Percentiles rank a stretch among this genome's conserved stretches.
These are phyloP conservation scores for Tortricodes alternella DNA, from an alignment of 2,888 invertebrate species.

Conservation along the genomic window DNA sequence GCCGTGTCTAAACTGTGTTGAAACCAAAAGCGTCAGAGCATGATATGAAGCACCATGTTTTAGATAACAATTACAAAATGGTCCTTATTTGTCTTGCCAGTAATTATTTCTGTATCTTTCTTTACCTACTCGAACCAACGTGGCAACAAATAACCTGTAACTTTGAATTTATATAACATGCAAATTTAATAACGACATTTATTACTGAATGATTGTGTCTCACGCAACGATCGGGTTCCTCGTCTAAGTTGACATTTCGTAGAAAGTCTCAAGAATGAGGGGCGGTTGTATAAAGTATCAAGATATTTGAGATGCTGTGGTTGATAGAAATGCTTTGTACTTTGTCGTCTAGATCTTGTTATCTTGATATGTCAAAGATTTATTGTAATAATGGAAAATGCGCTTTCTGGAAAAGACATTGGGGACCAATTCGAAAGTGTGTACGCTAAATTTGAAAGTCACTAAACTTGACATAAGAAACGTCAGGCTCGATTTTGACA, in stretches of 20 bases:
- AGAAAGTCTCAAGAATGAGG: slow-evolving; percentile 30
- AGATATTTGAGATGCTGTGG: slow-evolving; percentile 39
- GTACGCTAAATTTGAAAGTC: too few relatives aligned
- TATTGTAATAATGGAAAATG: neutral
- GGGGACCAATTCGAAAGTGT: too few relatives aligned
- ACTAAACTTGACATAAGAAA: too few relatives aligned
- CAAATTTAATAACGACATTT: slow-evolving; percentile 15
- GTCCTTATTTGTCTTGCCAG: too few relatives aligned
- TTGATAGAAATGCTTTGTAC: slow-evolving; percentile 40
- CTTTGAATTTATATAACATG: slow-evolving; percentile 6
- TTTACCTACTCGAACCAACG: too few relatives aligned
- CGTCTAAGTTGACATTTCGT: neutral
- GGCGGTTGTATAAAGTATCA: slow-evolving; percentile 32
- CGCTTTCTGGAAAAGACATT: neutral
- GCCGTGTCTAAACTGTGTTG: neutral
- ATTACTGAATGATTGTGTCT: neutral
- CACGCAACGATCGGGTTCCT: slow-evolving; percentile 1
- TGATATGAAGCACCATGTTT: neutral
- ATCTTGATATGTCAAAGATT: neutral
- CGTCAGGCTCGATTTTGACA: too few relatives aligned
- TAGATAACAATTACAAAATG: neutral
- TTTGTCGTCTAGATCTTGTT: slow-evolving; percentile 4
- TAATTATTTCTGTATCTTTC: too few relatives aligned
- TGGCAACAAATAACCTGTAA: too few relatives aligned
- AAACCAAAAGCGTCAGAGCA: neutral